Evolutionary conservation across 2,797 vertebrate species (phyloP), one percentile per base, ranked within the genome.

Genomic region (Urocyon cinereoargenteus): DNA sequence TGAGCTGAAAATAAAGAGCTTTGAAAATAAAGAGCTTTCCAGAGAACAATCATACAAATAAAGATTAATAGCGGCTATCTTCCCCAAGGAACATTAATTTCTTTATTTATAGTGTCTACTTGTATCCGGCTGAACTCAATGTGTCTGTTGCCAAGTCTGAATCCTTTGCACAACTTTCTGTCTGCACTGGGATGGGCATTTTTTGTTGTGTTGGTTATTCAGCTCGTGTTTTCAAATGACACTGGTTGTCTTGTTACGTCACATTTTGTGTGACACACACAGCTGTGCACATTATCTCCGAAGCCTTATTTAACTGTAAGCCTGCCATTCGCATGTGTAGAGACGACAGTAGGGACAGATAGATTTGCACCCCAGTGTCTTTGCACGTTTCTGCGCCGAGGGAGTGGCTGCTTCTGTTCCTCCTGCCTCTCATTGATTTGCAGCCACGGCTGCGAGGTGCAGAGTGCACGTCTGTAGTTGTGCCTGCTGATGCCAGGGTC

Each of bases 21-120:
- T 98, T 97, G 83, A 93, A 96, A 98, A 85, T 81, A 14, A 92
- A 95, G 87, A 86, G 91, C 92, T 97, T 98, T 96, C 84, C 75
- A 53, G 96, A 98, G 86, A 98, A 93, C 81, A 85, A 73, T 87
- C 94, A 18, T 40, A 97, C 49, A 82, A 99, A 99, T 99, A 99
- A 99, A 99, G 61, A 2, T 97, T 86, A 94, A 91, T 91, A 91
- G 96, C 62, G 2, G 91, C 28, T 82, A 64, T 78, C 86, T 97
- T 73, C 61, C 79, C 95, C 49, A 6, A 49, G 19, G 84, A 94
- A 73, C 66, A 31, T 92, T 89, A 0, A 0, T 94, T 95, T 85
- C 45, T 66, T 75, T 28, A 8, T 59, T 82, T 82, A 13, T 2
- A 3, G 31, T 34, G 24, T 94, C 53, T 53, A 0, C 31, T 22